Evolutionary conservation across 2,113 vertebrate species (phyloP), one percentile per base, ranked within the genome.

Genomic region (Toxotes chatareus): DNA sequence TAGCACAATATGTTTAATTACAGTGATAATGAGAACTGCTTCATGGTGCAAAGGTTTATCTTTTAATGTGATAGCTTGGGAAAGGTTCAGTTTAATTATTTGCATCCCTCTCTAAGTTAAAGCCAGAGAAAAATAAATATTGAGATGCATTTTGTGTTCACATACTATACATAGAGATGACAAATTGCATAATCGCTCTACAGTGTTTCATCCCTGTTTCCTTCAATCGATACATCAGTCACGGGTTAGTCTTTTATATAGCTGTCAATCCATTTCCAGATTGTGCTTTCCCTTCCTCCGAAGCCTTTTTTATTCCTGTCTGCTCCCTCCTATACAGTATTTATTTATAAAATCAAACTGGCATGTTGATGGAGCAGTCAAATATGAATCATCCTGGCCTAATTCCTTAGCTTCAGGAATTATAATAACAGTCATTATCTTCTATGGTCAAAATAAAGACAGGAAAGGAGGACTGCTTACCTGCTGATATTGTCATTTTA

Each of bases 261-360:
- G 46, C 34, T 83, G 62, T 84, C 74, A 70, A 1, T 61, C 80
- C 7, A 83, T 60, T 80, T 83, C 42, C 51, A 67, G 61, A 62
- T 71, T 65, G 59, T 5, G 0, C 34, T 65, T 77, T 80, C 31
- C 27, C 42, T 47, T 74, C n/a, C 11, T 70, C 38, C 83, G 38
- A 56, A 71, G 46, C 11, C 49, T 27, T 79, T 79, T 73, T 61
- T 59, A 63, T 59, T 34, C 32, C 36, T 47, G 9, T 55, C 55
- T 53, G 13, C 21, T 51, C 4, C 61, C 0, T 55, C 16, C 14
- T 40, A 47, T 47, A 42, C 21, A 61, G 16, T 19, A 42, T 42
- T 53, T 67, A 83, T 80, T 85, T 85, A 46, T 19, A 27, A 76
- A 79, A 21, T 79, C 49, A 53, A 23, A 64, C 23, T 13, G 57